Evolutionary conservation across 2,797 vertebrate species (phyloP).

Genomic region (Hippopotamyrus pictus): DNA sequence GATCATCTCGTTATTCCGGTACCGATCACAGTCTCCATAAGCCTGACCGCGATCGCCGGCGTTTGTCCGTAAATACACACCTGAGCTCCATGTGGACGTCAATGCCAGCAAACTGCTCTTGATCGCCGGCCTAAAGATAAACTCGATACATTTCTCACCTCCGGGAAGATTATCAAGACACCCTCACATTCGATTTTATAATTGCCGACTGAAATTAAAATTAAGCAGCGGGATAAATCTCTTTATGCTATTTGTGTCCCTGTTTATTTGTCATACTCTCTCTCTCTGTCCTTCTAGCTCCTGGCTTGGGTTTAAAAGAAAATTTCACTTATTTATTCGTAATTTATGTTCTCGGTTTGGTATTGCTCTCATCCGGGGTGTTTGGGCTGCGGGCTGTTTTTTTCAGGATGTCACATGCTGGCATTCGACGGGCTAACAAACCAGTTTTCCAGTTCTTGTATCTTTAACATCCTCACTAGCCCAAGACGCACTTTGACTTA

Average conservation of each 20-base stretch:
- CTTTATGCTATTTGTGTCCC: background rate
- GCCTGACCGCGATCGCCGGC: background rate
- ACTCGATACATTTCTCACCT: background rate
- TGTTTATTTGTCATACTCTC: background rate
- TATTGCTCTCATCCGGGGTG: background rate
- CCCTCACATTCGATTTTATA: background rate
- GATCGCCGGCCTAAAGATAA: background rate
- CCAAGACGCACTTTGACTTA: background rate
- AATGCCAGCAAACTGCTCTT: background rate
- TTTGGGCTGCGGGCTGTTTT: background rate
- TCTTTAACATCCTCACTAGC: background rate
- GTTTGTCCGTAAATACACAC: background rate
- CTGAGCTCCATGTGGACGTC: background rate
- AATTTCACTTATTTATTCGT: background rate
- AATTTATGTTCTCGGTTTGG: background rate
- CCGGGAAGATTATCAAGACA: background rate
- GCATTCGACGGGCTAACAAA: background rate
- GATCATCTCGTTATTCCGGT: background rate
- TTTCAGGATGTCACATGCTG: background rate
- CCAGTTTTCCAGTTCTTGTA: background rate
- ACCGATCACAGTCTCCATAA: background rate
- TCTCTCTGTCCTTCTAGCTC: background rate
- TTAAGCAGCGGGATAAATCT: background rate
- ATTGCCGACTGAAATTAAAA: background rate
- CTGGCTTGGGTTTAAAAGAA: background rate